Percentiles rank a stretch among this genome's conserved stretches.
Evolutionary conservation across 2,888 invertebrate species (phyloP).

Genomic region (Bombylius discolor): DNA sequence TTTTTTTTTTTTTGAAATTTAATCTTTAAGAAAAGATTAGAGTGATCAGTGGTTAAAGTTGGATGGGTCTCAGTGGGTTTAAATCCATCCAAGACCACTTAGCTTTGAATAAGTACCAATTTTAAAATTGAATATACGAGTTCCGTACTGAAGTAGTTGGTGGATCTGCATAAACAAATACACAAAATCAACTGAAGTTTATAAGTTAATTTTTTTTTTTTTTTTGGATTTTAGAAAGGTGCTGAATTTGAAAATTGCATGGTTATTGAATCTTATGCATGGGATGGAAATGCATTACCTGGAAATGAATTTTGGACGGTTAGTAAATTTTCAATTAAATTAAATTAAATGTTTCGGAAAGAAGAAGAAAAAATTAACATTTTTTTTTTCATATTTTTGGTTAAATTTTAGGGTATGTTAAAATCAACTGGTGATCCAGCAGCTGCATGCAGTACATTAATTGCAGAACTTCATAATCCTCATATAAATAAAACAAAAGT

Average conservation of each 20-base stretch:
- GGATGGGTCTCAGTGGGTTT: too few relatives aligned
- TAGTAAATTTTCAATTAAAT: slow-evolving; percentile 8
- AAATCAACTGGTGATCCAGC: slow-evolving; percentile 42
- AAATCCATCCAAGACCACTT: too few relatives aligned
- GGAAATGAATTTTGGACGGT: slow-evolving; percentile 61
- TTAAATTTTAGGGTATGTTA: slow-evolving; percentile 11
- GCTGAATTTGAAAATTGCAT: slow-evolving; percentile 39
- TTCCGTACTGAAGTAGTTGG: too few relatives aligned
- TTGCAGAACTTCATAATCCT: slow-evolving; percentile 45
- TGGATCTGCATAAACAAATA: too few relatives aligned
- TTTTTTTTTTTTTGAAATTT: too few relatives aligned
- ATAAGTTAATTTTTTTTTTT: too few relatives aligned
- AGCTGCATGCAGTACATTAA: slow-evolving; percentile 44
- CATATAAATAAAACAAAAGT: slow-evolving; percentile 40
- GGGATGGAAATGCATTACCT: slow-evolving; percentile 60
- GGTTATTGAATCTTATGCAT: slow-evolving; percentile 54
- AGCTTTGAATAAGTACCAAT: too few relatives aligned
- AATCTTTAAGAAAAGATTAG: neutral
- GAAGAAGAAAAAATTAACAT: neutral
- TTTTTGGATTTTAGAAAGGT: neutral
- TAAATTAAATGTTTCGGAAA: neutral
- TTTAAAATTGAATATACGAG: too few relatives aligned
- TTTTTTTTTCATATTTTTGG: neutral
- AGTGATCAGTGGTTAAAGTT: too few relatives aligned
- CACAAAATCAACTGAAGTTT: too few relatives aligned